Percentiles rank a stretch among this genome's conserved stretches.
phyloP scores from a whole-genome alignment of 2,888 invertebrate species.

The Phymatocera aterrima region DNA sequence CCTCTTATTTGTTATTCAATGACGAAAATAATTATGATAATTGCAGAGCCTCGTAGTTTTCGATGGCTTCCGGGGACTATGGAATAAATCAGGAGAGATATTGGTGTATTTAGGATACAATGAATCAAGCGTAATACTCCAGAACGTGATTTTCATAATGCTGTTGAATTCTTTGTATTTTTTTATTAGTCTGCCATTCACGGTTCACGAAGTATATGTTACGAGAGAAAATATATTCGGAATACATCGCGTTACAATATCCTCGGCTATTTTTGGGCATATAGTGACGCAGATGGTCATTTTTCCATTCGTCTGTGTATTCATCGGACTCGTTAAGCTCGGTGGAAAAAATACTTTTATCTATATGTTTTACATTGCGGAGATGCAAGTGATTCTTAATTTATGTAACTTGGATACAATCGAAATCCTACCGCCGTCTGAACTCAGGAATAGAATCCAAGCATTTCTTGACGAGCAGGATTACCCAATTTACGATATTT shows the following conservation, averaged over 20 bases:
- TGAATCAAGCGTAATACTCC: neutral
- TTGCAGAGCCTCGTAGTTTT: constrained; percentile 3
- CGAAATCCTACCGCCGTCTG: neutral
- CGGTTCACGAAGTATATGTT: constrained; percentile 20
- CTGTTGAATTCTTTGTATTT: constrained; percentile 18
- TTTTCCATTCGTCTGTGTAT: constrained; percentile 14
- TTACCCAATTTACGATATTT: constrained; percentile 29
- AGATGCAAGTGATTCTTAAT: constrained; percentile 17
- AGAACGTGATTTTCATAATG: constrained; percentile 1
- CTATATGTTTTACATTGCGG: constrained; percentile 28
- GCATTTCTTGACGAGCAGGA: neutral
- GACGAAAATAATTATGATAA: no score
- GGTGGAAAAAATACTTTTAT: constrained; percentile 18
- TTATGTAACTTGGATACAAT: neutral
- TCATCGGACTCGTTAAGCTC: neutral
- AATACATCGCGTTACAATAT: neutral
- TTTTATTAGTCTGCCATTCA: constrained; percentile 1
- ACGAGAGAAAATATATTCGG: neutral
- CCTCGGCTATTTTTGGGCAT: constrained; percentile 1
- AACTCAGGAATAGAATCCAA: constrained; percentile 9
- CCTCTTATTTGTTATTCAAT: no score
- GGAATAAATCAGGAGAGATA: constrained; percentile 10
- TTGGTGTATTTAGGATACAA: neutral
- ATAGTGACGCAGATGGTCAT: constrained; percentile 10
- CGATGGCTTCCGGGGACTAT: neutral